Base-by-base conservation (phyloP, 2,888 invertebrate genomes). In the Encarsia formosa region DNA sequence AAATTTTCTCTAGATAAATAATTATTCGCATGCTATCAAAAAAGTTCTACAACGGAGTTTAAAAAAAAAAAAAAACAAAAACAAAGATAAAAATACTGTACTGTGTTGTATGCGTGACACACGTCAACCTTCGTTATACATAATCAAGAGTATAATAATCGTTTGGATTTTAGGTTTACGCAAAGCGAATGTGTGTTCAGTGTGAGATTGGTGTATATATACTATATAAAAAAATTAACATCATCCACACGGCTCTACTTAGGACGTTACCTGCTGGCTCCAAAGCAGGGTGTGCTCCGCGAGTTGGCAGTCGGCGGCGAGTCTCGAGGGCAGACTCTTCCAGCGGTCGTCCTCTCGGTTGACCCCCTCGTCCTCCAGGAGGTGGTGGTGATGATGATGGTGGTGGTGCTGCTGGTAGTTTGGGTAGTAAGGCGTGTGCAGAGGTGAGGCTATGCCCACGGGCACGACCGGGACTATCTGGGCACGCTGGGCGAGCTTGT, bases 401-500 rank as follows among this genome's bases (percentile, higher is more conserved):
- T 86, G 80, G 61, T 43, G 39, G 5, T 39, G 48, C 1, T 35
- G 45, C 2, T 31, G 41, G 22, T 54, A 46, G 32, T 46, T 67
- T 65, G 61, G 65, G 45, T 66, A 64, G 41, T 61, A 62, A 41
- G 76, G 15, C n/a, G n/a, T n/a, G 31, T 46, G 35, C n/a, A 46
- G 46, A 4, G 45, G 41, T 8, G 38, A 41, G 19, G 22, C n/a
- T n/a, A n/a, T n/a, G n/a, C n/a, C n/a, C n/a, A n/a, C 38, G 64
- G 63, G 19, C 62, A 66, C 18, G 56, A 87, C 88, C 6, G 89
- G 88, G 62, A 90, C 75, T 43, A 89, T 87, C 65, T 87, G 88
- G 63, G 87, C 87, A 68, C 90, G 88, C 68, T 91, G 91, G 26
- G 90, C 90, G 63, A 91, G 82, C 76, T 91, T 91, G 73, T 91